phyloP scores from a whole-genome alignment of 2,888 invertebrate genomes.

The Podabrus alpinus region DNA sequence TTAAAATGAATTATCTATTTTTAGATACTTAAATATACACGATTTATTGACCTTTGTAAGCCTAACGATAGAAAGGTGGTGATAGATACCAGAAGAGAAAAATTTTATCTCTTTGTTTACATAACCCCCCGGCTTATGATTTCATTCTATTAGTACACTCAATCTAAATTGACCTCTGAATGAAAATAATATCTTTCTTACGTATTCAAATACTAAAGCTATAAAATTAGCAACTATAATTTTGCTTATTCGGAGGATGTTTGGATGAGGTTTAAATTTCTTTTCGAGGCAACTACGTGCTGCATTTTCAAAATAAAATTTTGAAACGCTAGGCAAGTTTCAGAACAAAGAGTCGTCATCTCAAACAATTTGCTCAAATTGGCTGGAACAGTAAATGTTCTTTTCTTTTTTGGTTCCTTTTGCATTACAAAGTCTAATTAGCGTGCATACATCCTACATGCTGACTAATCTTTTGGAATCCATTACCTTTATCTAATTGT shows the following conservation, averaged over 20 bases:
- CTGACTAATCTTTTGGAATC: no score
- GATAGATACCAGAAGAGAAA: neutral
- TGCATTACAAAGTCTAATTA: no score
- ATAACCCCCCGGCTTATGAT: neutral
- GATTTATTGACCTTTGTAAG: neutral
- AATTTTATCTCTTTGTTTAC: neutral
- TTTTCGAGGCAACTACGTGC: neutral
- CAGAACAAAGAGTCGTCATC: no score
- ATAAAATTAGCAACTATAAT: neutral
- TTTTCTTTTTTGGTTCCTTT: no score
- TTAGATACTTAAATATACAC: neutral
- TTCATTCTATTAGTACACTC: no score
- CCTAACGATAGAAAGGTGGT: neutral
- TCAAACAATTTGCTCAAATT: neutral
- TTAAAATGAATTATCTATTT: constrained; percentile 6
- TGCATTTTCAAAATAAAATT: neutral
- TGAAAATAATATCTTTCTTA: neutral
- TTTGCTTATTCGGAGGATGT: neutral
- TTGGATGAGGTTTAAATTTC: neutral
- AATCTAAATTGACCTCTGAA: neutral
- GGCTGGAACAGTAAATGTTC: no score
- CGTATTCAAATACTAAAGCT: neutral
- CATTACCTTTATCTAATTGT: no score
- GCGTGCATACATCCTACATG: no score
- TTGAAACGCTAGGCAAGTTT: no score